A percentile compares a stretch with the other conserved stretches of the same genome.
phyloP scores from a whole-genome alignment of 2,888 invertebrate genomes.

The Acholoe squamosa region DNA sequence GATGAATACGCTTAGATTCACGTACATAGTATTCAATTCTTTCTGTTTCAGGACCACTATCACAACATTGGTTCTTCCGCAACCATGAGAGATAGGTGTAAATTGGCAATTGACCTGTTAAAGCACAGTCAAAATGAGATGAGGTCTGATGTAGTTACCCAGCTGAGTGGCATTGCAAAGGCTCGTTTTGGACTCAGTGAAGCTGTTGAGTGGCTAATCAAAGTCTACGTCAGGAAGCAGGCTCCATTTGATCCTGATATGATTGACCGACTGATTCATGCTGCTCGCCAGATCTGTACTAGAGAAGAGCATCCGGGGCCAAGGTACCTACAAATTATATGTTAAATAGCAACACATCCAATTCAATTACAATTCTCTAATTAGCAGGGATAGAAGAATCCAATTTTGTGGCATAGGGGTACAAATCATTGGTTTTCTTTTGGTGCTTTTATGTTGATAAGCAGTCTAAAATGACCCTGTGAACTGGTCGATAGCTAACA shows the following conservation, averaged over 20 bases:
- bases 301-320: not conserved
- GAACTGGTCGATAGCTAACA: too few relatives aligned
- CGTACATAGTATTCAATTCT: not conserved
- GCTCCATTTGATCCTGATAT: slow-evolving; percentile 18
- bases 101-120: not conserved
- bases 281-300: not conserved
- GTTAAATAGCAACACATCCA: too few relatives aligned
- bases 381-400: too few relatives aligned
- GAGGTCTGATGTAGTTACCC: slow-evolving; percentile 64
- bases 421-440: too few relatives aligned
- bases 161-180: slow-evolving; percentile 71
- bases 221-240: slow-evolving; percentile 65
- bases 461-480: too few relatives aligned
- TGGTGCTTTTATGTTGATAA: too few relatives aligned
- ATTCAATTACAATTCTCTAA: too few relatives aligned
- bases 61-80: slow-evolving; percentile 24
- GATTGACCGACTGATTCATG: slow-evolving; percentile 67
- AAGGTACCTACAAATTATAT: too few relatives aligned
- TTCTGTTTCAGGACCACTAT: slow-evolving; percentile 64
- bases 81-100: not conserved
- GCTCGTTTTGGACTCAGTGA: slow-evolving; percentile 72
- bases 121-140: not conserved
- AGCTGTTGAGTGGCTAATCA: slow-evolving; percentile 71
- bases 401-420: too few relatives aligned
- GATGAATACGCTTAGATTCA: not conserved